phyloP scores from a whole-genome alignment of 2,797 vertebrate species.

The Sebastes melanostomus region DNA sequence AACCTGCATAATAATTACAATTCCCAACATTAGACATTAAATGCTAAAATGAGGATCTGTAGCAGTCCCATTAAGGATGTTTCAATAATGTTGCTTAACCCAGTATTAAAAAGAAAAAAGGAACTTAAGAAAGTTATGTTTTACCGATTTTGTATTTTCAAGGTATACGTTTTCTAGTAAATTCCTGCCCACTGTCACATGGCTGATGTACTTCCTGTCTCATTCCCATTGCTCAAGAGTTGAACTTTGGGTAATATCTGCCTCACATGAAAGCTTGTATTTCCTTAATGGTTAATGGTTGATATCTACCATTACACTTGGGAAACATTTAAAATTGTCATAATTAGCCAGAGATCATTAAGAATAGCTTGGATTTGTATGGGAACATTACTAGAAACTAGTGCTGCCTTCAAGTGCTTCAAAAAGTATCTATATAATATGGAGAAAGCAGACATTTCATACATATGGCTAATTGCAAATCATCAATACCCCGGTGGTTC shows the following conservation, averaged over 20 bases:
- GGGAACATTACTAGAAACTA: too few species aligned
- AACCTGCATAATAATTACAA: not conserved
- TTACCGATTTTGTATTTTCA: not conserved
- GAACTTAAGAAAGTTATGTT: not conserved
- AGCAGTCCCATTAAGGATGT: not conserved
- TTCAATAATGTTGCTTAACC: not conserved
- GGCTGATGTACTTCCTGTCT: not conserved
- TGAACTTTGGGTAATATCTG: not conserved
- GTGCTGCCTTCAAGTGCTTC: not conserved
- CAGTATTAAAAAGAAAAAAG: not conserved
- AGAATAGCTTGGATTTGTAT: not conserved
- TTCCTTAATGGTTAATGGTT: not conserved
- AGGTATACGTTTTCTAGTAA: not conserved
- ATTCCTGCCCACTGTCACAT: not conserved
- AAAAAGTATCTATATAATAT: not conserved
- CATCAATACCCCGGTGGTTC: not conserved
- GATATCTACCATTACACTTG: not conserved
- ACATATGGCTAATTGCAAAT: not conserved
- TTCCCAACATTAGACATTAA: not conserved
- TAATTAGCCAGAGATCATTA: not conserved
- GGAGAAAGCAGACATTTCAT: not conserved
- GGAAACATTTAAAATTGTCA: not conserved
- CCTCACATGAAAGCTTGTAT: not conserved
- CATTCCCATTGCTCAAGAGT: not conserved
- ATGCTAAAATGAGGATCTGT: not conserved